Evolutionary conservation across 1,140 invertebrate species (phyloP).

Genomic region (Orchesella cincta): DNA sequence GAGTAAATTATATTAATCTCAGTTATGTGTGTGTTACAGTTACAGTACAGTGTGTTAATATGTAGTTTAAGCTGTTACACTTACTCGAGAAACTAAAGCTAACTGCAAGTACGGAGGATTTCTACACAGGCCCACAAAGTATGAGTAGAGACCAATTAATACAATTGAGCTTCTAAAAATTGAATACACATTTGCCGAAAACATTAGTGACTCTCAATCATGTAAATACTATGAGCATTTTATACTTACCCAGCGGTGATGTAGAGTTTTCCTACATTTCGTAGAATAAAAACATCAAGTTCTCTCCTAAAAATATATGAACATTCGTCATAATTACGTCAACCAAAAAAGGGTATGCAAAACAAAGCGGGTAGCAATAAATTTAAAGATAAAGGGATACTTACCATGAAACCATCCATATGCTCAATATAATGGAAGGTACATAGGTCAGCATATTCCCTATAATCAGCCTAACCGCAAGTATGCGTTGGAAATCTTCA

Average conservation of each 20-base stretch:
- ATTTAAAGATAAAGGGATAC: neutral
- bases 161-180: neutral
- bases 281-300: no score
- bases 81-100: neutral
- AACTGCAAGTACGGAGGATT: neutral
- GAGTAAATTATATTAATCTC: no score
- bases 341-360: neutral
- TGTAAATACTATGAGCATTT: neutral
- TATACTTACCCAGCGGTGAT: neutral
- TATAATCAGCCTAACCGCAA: neutral
- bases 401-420: neutral
- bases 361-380: neutral
- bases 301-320: neutral
- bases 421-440: neutral
- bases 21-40: no score
- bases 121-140: neutral
- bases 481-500: neutral
- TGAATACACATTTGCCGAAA: neutral
- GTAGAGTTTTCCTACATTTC: neutral
- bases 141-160: neutral
- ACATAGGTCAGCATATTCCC: neutral
- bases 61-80: neutral
- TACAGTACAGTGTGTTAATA: neutral
- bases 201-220: neutral
- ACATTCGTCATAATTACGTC: neutral